Base-by-base conservation (phyloP, 37 sponge, comb jelly and placozoan genomes). In the Beroe ovata region DNA sequence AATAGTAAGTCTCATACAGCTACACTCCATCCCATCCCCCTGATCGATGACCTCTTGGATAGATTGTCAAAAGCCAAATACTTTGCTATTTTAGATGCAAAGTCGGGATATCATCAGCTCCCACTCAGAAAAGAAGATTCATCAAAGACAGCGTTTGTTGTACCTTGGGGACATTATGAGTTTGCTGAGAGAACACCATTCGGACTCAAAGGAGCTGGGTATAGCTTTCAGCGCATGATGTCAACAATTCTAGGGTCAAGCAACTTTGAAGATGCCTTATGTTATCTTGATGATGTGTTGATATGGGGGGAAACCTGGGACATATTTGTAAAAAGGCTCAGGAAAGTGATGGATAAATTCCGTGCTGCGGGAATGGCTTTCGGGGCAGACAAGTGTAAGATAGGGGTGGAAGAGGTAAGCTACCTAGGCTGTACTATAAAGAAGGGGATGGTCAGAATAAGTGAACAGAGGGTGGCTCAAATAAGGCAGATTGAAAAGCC, bases 291-390 rank as follows among this genome's bases (percentile, higher is more conserved):
- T 62, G 63, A 62, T 25, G 28, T 62, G 23, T 16, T 62, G 63
- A 25, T 62, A 21, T 62, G 63, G 63, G 63, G 63, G 23, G 63
- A 62, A 62, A 62, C 63, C 6, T 62, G 63, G 63, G 63, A 62
- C 22, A 25, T 62, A 26, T 25, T 26, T 23, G 28, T 62, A 4
- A 21, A 62, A 25, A 21, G 63, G 28, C 63, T 62, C 22, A 62
- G 28, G 28, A 25, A 25, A 62, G 63, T 62, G 4, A 21, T 62
- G 23, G 28, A 26, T 25, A 62, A 16, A 25, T 26, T 62, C 28
- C 28, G 28, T 21, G 28, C 23, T 21, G 63, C 63, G 20, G 63
- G 63, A 26, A 3, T 62, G 63, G 63, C 63, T 20, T 62, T 62
- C 4, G 6, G 28, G 23, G 19, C 63, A 26, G 28, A 62, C 21